Evolutionary conservation across 2,888 invertebrate species (phyloP).

Genomic region (Sphaerophoria taeniata): DNA sequence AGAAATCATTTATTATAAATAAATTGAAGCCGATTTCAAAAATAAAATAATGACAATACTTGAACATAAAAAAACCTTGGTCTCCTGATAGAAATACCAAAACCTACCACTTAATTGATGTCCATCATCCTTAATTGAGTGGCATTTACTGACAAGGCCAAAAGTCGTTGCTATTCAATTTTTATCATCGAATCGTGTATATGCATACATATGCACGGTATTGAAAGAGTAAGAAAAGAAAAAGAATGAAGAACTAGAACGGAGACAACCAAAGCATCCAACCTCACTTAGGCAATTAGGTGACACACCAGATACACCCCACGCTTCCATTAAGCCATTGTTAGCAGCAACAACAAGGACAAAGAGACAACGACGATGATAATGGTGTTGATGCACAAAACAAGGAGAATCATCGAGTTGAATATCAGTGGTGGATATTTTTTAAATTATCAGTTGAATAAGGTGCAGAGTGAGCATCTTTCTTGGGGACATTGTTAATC

Average conservation of each 20-base stretch:
- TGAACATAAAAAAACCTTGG: not conserved
- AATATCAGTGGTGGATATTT: not conserved
- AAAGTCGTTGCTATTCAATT: conserved; percentile 24
- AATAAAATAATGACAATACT: not conserved
- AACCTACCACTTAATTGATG: conserved; percentile 27
- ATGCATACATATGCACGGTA: not conserved
- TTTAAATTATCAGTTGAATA: not conserved
- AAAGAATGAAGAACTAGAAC: not conserved
- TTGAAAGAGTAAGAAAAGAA: not conserved
- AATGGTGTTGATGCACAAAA: not conserved
- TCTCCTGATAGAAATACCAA: not conserved
- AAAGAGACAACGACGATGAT: not conserved
- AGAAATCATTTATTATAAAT: not conserved
- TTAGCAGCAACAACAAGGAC: conserved; percentile 22
- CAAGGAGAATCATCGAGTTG: not conserved
- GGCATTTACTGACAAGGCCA: conserved; percentile 33
- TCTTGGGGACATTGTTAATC: too few species aligned
- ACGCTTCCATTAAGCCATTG: conserved; percentile 16
- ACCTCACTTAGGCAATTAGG: conserved; percentile 26
- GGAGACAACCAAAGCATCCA: conserved; percentile 7
- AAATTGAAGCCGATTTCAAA: not conserved
- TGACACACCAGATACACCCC: not conserved
- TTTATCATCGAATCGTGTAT: not conserved
- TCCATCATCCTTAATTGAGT: conserved; percentile 41
- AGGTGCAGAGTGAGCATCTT: too few species aligned